Evolutionary conservation across 2,113 vertebrate genomes (phyloP), one percentile per base, ranked within the genome.

Genomic region (Myrmecophaga tridactyla): DNA sequence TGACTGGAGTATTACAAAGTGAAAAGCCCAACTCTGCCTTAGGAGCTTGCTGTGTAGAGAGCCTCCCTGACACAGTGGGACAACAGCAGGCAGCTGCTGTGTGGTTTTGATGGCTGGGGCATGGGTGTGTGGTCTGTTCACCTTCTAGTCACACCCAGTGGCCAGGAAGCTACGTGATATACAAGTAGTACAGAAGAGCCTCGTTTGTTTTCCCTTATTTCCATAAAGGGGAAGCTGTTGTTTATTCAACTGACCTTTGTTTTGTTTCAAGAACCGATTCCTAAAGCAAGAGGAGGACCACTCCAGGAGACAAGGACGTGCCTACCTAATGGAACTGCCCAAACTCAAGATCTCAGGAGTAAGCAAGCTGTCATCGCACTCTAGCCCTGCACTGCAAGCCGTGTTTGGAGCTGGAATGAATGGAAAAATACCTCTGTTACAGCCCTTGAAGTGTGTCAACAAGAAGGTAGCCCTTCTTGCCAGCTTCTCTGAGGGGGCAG

Each of bases 401-500:
- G 95, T 98, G 75, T 86, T 98, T 34, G 58, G 87, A 13, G 63
- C 81, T 41, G 86, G 96, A 72, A 96, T 97, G 53, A 91, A 88
- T 4, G 90, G 96, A 70, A 97, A 97, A 75, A 97, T 96, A 92
- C 98, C 98, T 0, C 34, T 96, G 90, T 98, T 99, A 93, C 93
- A 97, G 3, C 95, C 98, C 15, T 97, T 98, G 78, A 98, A 98
- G 98, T 98, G 97, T 94, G 97, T 96, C 86, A 97, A 97, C 86
- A 82, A 53, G 7, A 98, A 99, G 99, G 99, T 99, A 98, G 31
- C 10, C 29, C 76, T 41, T n/a, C 76, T 41, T n/a, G n/a, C 60
- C 76, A 60, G 86, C 86, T 53, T 36, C 39, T 90, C n/a, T 2
- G 11, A 2, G 41, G 0, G 48, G 3, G 15, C 75, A 14, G 2